These are phyloP conservation scores for Platerodrilus igneus DNA, from an alignment of 2,888 invertebrate genomes.

Conservation along the genomic window DNA sequence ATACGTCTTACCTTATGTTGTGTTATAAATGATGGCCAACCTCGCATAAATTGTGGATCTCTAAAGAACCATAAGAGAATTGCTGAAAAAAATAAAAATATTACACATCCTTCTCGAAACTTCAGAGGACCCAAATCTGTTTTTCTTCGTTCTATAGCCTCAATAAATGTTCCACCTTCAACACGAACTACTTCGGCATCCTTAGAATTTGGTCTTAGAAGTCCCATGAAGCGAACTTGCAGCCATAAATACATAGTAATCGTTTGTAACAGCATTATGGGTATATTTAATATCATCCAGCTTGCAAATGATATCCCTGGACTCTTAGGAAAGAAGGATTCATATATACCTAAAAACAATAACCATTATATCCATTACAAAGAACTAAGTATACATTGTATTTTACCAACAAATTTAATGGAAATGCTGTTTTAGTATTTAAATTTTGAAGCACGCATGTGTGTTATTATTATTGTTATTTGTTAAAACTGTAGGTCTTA, in stretches of 20 bases:
- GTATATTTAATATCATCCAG: not conserved
- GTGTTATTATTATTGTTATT: no score
- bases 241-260: not conserved
- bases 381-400: no score
- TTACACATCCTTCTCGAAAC: not conserved
- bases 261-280: not conserved
- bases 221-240: not conserved
- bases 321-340: not conserved
- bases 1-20: no score
- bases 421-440: no score
- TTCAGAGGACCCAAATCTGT: not conserved
- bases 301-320: not conserved
- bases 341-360: not conserved
- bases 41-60: not conserved
- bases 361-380: no score
- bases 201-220: not conserved
- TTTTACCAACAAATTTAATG: no score
- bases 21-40: no score
- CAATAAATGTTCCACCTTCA: no score
- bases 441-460: no score
- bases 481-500: no score
- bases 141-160: not conserved
- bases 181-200: no score
- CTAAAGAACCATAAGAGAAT: not conserved
- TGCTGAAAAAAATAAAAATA: not conserved